Percentiles rank a stretch among this genome's conserved stretches.
phyloP scores from a whole-genome alignment of 2,113 vertebrate species.

The Coptodon rendalli region DNA sequence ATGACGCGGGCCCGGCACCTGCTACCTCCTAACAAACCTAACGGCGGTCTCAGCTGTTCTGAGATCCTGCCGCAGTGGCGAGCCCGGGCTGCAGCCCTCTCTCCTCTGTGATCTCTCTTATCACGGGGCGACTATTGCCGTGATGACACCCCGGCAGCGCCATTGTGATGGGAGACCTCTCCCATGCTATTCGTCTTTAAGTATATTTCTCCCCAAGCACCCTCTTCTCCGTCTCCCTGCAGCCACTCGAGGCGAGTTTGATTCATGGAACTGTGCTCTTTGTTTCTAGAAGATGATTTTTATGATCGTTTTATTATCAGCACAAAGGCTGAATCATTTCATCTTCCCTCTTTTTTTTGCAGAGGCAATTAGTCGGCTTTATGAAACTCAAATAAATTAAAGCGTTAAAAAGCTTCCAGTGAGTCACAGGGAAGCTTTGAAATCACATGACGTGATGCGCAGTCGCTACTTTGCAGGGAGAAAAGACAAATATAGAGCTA shows the following conservation, averaged over 20 bases:
- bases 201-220: slow-evolving; percentile 24
- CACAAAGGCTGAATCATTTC: slow-evolving; percentile 27
- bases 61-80: neutral
- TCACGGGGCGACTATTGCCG: neutral
- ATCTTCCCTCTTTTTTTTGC: slow-evolving; percentile 12
- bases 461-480: neutral
- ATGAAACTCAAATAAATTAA: slow-evolving; percentile 47
- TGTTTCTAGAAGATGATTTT: slow-evolving; percentile 37
- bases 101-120: slow-evolving; percentile 6
- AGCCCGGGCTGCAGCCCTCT: neutral
- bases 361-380: slow-evolving; percentile 31
- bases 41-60: neutral
- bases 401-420: slow-evolving; percentile 26
- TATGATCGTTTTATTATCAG: slow-evolving; percentile 43
- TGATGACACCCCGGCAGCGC: neutral
- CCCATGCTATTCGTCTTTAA: neutral
- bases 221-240: neutral
- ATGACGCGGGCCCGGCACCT: neutral
- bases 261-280: slow-evolving; percentile 27
- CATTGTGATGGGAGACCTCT: slow-evolving; percentile 5
- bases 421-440: neutral
- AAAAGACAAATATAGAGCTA: neutral
- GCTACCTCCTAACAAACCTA: neutral
- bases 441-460: neutral
- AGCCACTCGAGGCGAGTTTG: slow-evolving; percentile 18